phyloP scores from a whole-genome alignment of 2,888 invertebrate genomes.

The Pollenia labialis region DNA sequence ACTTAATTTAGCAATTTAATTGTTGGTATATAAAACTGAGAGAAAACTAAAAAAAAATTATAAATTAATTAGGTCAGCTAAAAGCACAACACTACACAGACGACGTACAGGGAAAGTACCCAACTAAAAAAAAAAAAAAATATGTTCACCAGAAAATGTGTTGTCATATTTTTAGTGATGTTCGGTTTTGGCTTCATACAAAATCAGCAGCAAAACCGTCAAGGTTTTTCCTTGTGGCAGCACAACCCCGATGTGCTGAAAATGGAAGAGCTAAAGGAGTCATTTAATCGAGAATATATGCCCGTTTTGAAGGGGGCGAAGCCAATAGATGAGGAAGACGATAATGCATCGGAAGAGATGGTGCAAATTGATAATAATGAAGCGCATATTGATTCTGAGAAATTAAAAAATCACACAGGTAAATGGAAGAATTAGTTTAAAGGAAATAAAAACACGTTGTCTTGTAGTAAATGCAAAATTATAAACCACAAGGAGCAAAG shows the following conservation, averaged over 20 bases:
- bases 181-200: background rate
- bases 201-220: background rate
- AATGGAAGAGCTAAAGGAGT: slow-evolving; percentile 9
- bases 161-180: slow-evolving; percentile 6
- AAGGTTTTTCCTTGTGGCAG: slow-evolving; percentile 1
- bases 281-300: slow-evolving; percentile 11
- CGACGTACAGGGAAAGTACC: too few species aligned
- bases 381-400: background rate
- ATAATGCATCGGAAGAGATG: background rate
- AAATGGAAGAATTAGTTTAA: background rate
- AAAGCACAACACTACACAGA: background rate
- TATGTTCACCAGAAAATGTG: background rate
- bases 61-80: slow-evolving; percentile 36
- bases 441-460: too few species aligned
- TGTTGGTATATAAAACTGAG: slow-evolving; percentile 21
- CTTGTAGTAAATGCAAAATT: too few species aligned
- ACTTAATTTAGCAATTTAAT: slow-evolving; percentile 1
- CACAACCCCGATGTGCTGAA: slow-evolving; percentile 4
- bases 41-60: background rate
- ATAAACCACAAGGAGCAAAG: too few species aligned
- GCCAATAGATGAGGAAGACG: background rate
- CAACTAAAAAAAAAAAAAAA: background rate
- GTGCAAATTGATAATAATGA: background rate
- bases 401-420: too few species aligned
- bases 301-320: background rate